Evolutionary conservation across 23 tunicate species (phyloP).

Genomic region (Trididemnum clinides): DNA sequence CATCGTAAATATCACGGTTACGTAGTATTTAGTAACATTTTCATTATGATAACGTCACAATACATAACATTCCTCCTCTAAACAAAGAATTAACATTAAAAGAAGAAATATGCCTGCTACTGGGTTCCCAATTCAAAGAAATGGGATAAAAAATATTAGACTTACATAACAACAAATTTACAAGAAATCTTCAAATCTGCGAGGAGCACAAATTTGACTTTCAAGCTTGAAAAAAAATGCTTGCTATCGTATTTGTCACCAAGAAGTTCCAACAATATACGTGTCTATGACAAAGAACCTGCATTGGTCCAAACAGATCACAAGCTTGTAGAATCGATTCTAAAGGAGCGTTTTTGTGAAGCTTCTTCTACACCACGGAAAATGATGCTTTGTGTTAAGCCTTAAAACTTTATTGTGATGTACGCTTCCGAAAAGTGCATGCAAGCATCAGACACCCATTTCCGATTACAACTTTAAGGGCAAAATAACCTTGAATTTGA

Average conservation of each 20-base stretch:
- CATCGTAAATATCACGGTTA: too few relatives aligned
- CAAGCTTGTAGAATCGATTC: conserved; percentile 29
- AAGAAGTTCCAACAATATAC: neutral
- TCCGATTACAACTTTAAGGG: neutral
- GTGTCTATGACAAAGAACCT: neutral
- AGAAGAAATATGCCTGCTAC: too few relatives aligned
- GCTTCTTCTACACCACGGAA: conserved; percentile 19
- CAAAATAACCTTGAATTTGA: neutral
- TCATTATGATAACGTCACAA: too few relatives aligned
- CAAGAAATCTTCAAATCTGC: too few relatives aligned
- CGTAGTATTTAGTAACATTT: too few relatives aligned
- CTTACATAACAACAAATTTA: too few relatives aligned
- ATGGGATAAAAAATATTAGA: too few relatives aligned
- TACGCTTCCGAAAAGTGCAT: neutral
- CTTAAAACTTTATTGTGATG: neutral
- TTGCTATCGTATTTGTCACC: neutral
- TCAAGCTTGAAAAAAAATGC: neutral
- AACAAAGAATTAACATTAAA: too few relatives aligned
- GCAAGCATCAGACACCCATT: conserved; percentile 20
- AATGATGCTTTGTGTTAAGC: conserved; percentile 36
- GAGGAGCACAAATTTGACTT: too few relatives aligned
- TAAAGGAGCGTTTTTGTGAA: neutral
- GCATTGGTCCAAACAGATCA: conserved; percentile 44
- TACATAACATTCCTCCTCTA: too few relatives aligned
- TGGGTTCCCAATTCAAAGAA: too few relatives aligned